phyloP scores from a whole-genome alignment of 2,113 vertebrate genomes.

The Collichthys lucidus region DNA sequence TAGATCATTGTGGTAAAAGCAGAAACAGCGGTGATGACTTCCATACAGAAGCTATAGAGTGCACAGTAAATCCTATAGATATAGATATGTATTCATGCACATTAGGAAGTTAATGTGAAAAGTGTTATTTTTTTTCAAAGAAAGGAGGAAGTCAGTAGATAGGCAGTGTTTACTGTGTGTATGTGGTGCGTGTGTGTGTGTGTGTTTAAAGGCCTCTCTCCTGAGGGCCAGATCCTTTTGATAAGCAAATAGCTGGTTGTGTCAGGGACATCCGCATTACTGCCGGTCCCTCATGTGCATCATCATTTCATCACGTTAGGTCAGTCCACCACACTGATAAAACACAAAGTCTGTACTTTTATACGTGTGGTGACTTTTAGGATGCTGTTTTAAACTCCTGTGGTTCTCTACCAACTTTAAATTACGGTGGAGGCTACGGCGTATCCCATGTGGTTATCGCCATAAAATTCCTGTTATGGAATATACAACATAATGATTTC shows the following conservation, averaged over 20 bases:
- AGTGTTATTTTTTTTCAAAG: slow-evolving; percentile 9
- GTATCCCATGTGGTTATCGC: neutral
- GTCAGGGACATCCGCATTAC: too few relatives aligned
- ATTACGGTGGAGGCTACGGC: neutral
- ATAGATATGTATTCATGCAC: neutral
- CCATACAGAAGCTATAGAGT: neutral
- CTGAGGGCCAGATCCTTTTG: too few relatives aligned
- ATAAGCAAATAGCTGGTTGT: too few relatives aligned
- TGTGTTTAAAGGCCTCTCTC: neutral
- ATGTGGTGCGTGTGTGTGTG: slow-evolving; percentile 21
- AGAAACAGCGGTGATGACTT: neutral
- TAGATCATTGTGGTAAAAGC: neutral
- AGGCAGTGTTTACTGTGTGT: slow-evolving; percentile 3
- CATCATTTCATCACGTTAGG: slow-evolving; percentile 5
- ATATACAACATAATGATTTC: too few relatives aligned
- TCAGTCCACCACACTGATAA: too few relatives aligned
- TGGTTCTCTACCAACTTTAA: neutral
- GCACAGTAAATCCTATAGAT: too few relatives aligned
- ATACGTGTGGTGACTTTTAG: too few relatives aligned
- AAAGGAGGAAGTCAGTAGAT: slow-evolving; percentile 42
- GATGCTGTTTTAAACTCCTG: too few relatives aligned
- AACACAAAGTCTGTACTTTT: too few relatives aligned
- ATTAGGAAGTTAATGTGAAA: slow-evolving; percentile 9
- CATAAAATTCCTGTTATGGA: too few relatives aligned
- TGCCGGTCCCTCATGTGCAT: slow-evolving; percentile 4